Evolutionary conservation across 2,888 invertebrate species (phyloP).

Genomic region (Tenthredo livida): DNA sequence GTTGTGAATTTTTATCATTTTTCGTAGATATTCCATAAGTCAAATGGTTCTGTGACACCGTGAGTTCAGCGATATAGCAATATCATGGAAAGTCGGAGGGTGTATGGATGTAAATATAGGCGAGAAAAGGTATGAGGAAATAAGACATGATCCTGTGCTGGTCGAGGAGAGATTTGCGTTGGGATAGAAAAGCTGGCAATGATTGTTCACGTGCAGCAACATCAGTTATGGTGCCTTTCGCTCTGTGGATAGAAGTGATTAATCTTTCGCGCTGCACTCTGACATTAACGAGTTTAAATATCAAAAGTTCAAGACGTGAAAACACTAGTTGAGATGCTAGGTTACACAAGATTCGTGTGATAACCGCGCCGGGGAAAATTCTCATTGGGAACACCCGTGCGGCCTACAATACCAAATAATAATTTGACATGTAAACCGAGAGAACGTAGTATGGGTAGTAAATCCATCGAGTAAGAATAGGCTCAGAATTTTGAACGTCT

Average conservation of each 20-base stretch:
- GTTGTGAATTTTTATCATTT: background rate
- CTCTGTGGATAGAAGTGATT: slow-evolving; percentile 38
- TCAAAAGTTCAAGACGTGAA: slow-evolving; percentile 31
- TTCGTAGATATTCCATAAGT: background rate
- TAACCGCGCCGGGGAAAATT: background rate
- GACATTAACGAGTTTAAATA: slow-evolving; percentile 20
- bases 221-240: slow-evolving; percentile 10
- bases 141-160: background rate
- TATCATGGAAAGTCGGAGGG: background rate
- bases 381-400: background rate
- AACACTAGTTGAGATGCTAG: background rate
- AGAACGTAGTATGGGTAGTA: background rate
- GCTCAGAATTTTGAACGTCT: slow-evolving; percentile 66
- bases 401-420: background rate
- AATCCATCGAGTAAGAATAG: slow-evolving; percentile 38
- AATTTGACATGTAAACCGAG: background rate
- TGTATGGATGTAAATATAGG: no score
- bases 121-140: slow-evolving; percentile 22
- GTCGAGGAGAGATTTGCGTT: slow-evolving; percentile 28
- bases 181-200: slow-evolving; percentile 3
- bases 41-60: background rate
- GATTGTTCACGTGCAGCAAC: background rate
- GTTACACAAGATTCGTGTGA: background rate
- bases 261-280: slow-evolving; percentile 26
- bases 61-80: background rate